Evolutionary conservation across 2,888 invertebrate species (phyloP), one percentile per base, ranked within the genome.

Genomic region (Choristoneura rosaceana): DNA sequence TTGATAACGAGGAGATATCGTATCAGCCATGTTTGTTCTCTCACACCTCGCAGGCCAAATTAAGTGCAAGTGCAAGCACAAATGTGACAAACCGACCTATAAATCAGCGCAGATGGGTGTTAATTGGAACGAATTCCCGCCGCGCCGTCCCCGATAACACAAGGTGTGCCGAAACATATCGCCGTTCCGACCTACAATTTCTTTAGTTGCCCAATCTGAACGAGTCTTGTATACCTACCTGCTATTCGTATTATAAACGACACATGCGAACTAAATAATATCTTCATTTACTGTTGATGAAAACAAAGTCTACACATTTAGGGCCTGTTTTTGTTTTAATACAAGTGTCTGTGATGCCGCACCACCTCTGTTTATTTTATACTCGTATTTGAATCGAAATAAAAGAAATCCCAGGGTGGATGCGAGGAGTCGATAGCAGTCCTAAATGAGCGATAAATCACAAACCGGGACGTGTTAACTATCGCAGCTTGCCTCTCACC

Each of bases 71-170:
- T 84, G 82, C 89, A 89, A 88, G 63, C 70, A 90, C 79, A 90
- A 90, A 89, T 81, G 82, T 82, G 82, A 84, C 84, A 84, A 87
- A 86, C 86, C 84, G 82, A 84, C 73, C 81, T 80, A 90, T 92
- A 92, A 92, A 91, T 92, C 90, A 91, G 81, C 84, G 79, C 81
- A 76, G 81, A 76, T 79, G 85, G 85, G 92, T 92, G 93, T 92
- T 93, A 93, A 93, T 93, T 93, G 92, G 92, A 87, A 90, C 88
- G 91, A 90, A 91, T 91, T 87, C 88, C 83, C 84, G 80, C 81
- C 82, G 81, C 84, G 80, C 81, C 82, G 81, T 83, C 82, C 81
- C 81, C 81, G 89, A 89, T 90, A 91, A 85, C 80, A 77, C 79
- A 77, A 73, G 74, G 68, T 71, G 71, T 64, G 77, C 74, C 71